Base-by-base conservation (phyloP, 2,797 vertebrate species). In the Trachops cirrhosus region DNA sequence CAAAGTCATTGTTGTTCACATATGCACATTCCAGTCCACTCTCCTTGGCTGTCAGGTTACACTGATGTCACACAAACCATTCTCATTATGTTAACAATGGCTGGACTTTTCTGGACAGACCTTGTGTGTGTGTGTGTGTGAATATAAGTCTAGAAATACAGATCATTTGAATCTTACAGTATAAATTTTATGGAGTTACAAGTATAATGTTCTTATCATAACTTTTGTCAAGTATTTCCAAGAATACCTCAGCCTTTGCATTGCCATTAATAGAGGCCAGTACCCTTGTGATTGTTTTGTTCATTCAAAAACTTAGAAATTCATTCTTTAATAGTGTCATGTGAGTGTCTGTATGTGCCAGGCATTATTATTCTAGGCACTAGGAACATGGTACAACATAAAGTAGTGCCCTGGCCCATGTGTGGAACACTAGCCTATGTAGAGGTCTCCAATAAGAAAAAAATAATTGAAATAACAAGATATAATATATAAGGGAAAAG, bases 221-320 rank as follows among this genome's bases (percentile, higher is more conserved):
- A 46, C n/a, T 80, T 73, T 94, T 77, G 7, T 84, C 62, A 84
- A 75, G 54, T 84, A 67, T 52, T 86, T 24, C 22, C 14, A 68
- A n/a, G 29, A 94, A 18, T 0, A 68, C 22, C 29, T 57, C 26
- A 85, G 14, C 1, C 29, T 78, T 82, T 91, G 48, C 16, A 19
- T 54, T 46, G 18, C 34, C 16, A 11, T 77, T 22, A 21, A 10
- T 5, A 34, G 6, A 44, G 22, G 46, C 0, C 9, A 67, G 15
- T 9, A 71, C 2, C 1, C 21, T 87, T 78, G 10, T 10, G 12
- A 37, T 22, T 15, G 12, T 57, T 91, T 75, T 41, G 19, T 46
- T 71, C 34, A 54, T 74, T 6, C 3, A 29, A 41, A 82, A 19
- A 1, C 0, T 80, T 78, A 84, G 22, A 29, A 12, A 73, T 70